These are phyloP conservation scores for Agrochola circellaris DNA, from an alignment of 2,888 invertebrate genomes.

Conservation along the genomic window DNA sequence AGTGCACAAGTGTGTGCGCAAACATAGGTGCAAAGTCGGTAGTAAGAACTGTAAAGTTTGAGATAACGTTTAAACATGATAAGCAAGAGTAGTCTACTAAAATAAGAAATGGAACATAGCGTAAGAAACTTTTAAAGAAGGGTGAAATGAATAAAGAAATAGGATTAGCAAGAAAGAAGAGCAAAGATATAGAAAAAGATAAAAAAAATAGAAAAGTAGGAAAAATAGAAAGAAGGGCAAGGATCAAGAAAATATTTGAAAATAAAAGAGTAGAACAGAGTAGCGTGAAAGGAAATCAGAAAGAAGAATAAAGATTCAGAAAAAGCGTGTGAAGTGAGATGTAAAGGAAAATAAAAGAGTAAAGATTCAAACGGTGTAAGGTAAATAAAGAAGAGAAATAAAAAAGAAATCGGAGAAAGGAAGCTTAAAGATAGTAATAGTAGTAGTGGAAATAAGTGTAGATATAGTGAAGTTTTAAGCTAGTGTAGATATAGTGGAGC, in stretches of 20 bases:
- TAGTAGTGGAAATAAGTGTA: slow-evolving; percentile 13
- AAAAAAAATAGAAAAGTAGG: not conserved
- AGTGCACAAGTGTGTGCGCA: not conserved
- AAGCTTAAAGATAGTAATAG: not conserved
- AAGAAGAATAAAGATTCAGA: not conserved
- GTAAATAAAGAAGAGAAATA: not conserved
- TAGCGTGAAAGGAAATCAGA: not conserved
- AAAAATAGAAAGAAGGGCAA: not conserved
- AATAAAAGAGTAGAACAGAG: not conserved
- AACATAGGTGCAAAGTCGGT: not conserved
- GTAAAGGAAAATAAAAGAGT: not conserved
- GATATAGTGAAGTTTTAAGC: not conserved
- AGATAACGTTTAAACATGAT: not conserved
- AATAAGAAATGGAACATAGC: not conserved
- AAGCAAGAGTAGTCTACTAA: not conserved
- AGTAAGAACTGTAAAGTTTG: not conserved
- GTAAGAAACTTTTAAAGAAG: not conserved
- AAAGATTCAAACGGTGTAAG: not conserved
- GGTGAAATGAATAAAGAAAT: slow-evolving; percentile 1
- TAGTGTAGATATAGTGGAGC: not conserved
- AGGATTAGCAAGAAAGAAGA: not conserved
- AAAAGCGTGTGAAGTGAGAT: slow-evolving; percentile 16
- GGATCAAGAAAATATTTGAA: not conserved
- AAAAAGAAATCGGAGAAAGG: not conserved
- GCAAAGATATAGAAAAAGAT: not conserved